A percentile compares a stretch with the other conserved stretches of the same genome.
phyloP scores from a whole-genome alignment of 2,113 vertebrate genomes.

The Laticauda laticaudata region DNA sequence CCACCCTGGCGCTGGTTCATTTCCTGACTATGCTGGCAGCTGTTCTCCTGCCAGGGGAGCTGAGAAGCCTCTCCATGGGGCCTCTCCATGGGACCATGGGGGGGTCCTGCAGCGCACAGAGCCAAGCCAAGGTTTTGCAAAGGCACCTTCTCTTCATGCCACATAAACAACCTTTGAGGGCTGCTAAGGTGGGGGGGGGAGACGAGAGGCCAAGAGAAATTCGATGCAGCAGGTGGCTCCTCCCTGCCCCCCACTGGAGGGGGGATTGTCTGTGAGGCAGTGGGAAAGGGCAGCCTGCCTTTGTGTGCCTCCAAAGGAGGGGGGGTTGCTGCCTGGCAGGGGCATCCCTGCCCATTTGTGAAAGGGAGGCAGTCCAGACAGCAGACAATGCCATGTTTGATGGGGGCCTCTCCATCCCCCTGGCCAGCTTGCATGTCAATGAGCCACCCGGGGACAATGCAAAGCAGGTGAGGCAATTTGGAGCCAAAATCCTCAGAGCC shows the following conservation, averaged over 20 bases:
- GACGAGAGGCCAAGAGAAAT: not conserved
- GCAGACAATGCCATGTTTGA: not conserved
- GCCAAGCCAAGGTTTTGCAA: not conserved
- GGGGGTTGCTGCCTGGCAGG: not conserved
- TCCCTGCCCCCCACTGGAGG: not conserved
- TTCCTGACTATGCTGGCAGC: not conserved
- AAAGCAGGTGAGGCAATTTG: not conserved
- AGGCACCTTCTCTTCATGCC: not conserved
- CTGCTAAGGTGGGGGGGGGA: not conserved
- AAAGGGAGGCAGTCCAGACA: not conserved
- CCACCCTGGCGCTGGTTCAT: not conserved
- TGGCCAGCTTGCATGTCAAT: conserved; percentile 22
- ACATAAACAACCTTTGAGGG: not conserved
- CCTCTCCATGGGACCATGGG: not conserved
- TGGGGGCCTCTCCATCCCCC: not conserved
- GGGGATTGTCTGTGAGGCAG: not conserved
- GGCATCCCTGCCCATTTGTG: not conserved
- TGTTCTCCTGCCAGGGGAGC: not conserved
- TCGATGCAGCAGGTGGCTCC: not conserved
- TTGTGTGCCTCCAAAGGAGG: not conserved
- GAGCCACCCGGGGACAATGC: not conserved
- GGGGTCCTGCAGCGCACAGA: not conserved
- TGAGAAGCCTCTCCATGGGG: not conserved
- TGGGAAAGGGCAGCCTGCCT: not conserved
- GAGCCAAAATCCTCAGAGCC: not conserved